Conservation (phyloP, 1,140 invertebrate genomes). For the Armadillidium nasatum region DNA sequence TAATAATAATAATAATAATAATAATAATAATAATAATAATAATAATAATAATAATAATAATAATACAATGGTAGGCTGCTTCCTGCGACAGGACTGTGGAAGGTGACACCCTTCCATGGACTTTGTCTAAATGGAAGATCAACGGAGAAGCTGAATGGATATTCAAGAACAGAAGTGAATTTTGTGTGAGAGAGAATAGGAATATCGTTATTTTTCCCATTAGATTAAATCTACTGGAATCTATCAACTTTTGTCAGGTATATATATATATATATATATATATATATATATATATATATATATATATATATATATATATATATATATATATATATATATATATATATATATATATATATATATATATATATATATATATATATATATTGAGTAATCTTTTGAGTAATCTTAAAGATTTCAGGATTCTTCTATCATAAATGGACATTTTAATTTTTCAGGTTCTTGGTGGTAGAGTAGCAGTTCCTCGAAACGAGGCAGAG, state of each 20-base stretch:
- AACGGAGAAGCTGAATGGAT: constrained; percentile 31
- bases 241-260: constrained; percentile 33
- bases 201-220: constrained; percentile 29
- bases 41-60: constrained; percentile 3
- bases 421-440: not conserved
- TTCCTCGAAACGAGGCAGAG: constrained; percentile 32
- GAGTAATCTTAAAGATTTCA: no score
- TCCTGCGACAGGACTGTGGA: constrained; percentile 22
- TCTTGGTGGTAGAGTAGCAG: constrained; percentile 32
- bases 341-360: no score
- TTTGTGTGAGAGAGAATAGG: constrained; percentile 17
- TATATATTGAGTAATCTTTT: no score
- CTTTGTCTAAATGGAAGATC: constrained; percentile 30
- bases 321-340: no score
- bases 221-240: constrained; percentile 18
- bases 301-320: no score
- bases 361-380: no score
- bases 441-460: constrained; percentile 26
- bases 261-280: no score
- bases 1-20: no score
- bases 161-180: not conserved
- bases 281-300: no score
- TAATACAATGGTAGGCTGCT: constrained; percentile 25
- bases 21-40: not conserved
- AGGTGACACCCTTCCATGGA: constrained; percentile 33